These are phyloP conservation scores for Opisthocomus hoazin DNA, from an alignment of 2,113 vertebrate species.

Conservation along the genomic window DNA sequence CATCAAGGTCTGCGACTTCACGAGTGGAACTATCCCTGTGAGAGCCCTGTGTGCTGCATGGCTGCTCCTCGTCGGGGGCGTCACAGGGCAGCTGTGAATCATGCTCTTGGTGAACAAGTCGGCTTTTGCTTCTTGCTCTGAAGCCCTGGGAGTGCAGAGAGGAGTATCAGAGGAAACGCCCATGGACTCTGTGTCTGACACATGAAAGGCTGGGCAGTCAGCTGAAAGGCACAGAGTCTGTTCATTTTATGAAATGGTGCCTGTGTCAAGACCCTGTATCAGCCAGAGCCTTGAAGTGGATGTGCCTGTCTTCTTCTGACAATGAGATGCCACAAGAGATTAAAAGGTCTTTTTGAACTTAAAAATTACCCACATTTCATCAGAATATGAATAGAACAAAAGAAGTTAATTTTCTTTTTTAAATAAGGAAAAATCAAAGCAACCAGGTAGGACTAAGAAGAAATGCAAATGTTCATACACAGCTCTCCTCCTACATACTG, in stretches of 20 bases:
- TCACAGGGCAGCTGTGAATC: not conserved
- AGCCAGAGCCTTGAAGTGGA: not conserved
- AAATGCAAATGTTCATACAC: not conserved
- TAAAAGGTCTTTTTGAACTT: not conserved
- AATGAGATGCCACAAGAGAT: not conserved
- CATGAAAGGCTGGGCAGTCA: not conserved
- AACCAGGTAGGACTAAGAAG: not conserved
- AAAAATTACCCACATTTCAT: not conserved
- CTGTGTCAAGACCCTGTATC: not conserved
- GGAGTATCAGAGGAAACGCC: not conserved
- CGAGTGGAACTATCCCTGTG: not conserved
- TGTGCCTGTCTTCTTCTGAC: not conserved
- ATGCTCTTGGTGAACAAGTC: not conserved
- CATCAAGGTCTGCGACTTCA: not conserved
- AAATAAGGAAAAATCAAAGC: not conserved
- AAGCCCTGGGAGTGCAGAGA: not conserved
- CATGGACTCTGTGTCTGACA: not conserved
- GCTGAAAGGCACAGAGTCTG: not conserved
- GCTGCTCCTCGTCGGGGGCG: not conserved
- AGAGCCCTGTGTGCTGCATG: accelerated
- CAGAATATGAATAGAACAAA: not conserved
- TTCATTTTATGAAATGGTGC: not conserved
- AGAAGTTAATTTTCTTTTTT: not conserved
- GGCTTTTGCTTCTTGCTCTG: not conserved
- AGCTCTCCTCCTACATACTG: not conserved